Conservation (phyloP, 2,888 invertebrate genomes). For the Temnothorax ravouxi region DNA sequence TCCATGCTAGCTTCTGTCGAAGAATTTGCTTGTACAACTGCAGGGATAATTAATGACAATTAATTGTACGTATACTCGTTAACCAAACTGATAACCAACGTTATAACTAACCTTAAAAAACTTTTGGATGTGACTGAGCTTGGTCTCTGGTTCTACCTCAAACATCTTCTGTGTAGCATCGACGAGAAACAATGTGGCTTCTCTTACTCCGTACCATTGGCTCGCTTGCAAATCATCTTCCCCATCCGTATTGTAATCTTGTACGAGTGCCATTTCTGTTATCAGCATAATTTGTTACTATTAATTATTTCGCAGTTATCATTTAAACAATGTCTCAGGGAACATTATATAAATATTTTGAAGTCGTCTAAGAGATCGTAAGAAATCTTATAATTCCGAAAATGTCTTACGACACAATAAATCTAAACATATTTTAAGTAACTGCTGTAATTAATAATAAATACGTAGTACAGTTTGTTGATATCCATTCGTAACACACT, state of each 20-base stretch:
- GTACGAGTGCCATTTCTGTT: conserved; percentile 41
- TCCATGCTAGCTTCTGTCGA: conserved; percentile 73
- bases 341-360: background rate
- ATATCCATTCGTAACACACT: background rate
- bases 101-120: conserved; percentile 70
- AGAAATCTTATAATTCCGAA: background rate
- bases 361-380: background rate
- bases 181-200: conserved; percentile 75
- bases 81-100: conserved; percentile 10
- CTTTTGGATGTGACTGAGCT: conserved; percentile 66
- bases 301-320: background rate
- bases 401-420: background rate
- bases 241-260: conserved; percentile 17
- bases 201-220: conserved; percentile 63
- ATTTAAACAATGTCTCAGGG: background rate
- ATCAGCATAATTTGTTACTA: conserved; percentile 2
- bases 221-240: conserved; percentile 35
- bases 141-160: conserved; percentile 51
- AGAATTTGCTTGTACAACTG: conserved; percentile 71
- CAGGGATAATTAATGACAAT: background rate
- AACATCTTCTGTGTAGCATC: conserved; percentile 76
- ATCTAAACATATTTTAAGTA: background rate
- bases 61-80: background rate
- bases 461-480: background rate
- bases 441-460: background rate